Base-by-base conservation (phyloP, 2,797 vertebrate genomes). In the Mus caroli region DNA sequence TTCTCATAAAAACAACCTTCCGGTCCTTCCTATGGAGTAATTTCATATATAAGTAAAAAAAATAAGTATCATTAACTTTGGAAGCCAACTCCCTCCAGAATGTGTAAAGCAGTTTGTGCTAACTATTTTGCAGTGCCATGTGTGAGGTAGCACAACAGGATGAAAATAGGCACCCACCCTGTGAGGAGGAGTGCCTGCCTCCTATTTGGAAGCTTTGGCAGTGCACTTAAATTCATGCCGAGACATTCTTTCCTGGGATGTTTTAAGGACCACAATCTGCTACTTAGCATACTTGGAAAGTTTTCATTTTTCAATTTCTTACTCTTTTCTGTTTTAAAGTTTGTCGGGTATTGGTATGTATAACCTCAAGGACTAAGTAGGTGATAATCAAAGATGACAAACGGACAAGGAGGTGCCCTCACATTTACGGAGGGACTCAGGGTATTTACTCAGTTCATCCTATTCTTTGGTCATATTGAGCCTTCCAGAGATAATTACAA, bases 111-210 rank as follows among this genome's bases (percentile, higher is more conserved):
- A 92, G 85, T 92, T 95, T 95, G 91, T 95, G 90, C 88, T 93
- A 96, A 96, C 67, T 96, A 8, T 95, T 96, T 96, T 91, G 77
- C 60, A 90, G 50, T 58, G 71, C 34, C 77, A 82, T 91, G 80
- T 96, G 88, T 96, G 94, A 97, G 84, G 89, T 60, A 96, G 92
- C 96, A 94, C 84, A 97, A 71, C 71, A 92, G 82, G 60, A 97
- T 91, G 88, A 95, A 96, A 98, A 92, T 94, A 96, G 77, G 58
- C 24, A 60, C 71, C 94, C 34, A 67, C 91, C n/a, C 95, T 95
- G 90, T 86, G 76, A 95, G 86, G 76, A n/a, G 34, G 76, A 79
- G 34, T 14, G 67, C n/a, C 87, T 75, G 37, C 37, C 46, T n/a
- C 64, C 37, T 92, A 58, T 92, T 95, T 88, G 78, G 87, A 95